Conservation (phyloP, 2,113 vertebrate genomes). For the Cyanoderma ruficeps region DNA sequence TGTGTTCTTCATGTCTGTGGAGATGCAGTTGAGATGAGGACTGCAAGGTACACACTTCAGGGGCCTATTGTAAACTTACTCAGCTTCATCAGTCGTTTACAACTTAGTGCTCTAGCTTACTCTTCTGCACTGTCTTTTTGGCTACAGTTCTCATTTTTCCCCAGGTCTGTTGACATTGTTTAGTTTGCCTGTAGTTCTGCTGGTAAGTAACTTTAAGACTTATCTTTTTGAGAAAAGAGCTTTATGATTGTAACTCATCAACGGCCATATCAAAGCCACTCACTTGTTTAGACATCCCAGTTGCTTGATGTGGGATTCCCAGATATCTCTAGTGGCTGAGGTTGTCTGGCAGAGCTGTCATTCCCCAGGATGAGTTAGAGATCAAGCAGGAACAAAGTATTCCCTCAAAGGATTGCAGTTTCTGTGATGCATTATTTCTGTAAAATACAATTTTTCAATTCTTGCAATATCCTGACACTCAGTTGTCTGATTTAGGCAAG, state of each 20-base stretch:
- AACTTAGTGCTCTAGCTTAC: neutral
- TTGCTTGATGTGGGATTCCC: neutral
- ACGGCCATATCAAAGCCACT: neutral
- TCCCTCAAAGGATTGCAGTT: neutral
- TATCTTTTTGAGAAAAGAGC: neutral
- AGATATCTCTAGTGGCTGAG: neutral
- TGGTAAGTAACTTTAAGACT: neutral
- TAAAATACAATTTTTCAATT: neutral
- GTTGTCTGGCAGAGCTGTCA: neutral
- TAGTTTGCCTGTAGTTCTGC: neutral
- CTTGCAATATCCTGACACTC: neutral
- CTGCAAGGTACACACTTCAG: neutral
- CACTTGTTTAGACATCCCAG: neutral
- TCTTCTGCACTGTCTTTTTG: neutral
- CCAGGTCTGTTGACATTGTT: neutral
- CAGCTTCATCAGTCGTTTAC: neutral
- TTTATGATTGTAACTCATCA: neutral
- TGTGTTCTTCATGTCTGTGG: rapidly evolving
- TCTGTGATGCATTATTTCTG: neutral
- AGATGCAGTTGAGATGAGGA: neutral
- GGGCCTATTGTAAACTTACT: neutral
- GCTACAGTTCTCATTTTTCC: neutral
- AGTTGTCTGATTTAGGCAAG: neutral
- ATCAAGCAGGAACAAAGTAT: neutral
- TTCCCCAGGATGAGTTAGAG: neutral